Evolutionary conservation across 2,888 invertebrate species (phyloP).

Genomic region (Timema cristinae): DNA sequence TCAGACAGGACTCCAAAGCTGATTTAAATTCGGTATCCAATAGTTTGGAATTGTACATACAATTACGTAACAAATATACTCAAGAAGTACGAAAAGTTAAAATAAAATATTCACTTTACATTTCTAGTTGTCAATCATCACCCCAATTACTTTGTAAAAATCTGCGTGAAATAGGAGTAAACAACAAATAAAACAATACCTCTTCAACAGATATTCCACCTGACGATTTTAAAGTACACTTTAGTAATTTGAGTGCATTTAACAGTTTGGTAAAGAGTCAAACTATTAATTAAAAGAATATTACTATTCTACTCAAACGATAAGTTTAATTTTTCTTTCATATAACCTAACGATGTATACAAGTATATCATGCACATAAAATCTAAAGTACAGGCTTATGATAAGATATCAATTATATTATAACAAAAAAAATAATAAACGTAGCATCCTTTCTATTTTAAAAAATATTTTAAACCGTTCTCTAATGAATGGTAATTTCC

Average conservation of each 20-base stretch:
- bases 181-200: neutral
- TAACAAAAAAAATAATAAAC: too few species aligned
- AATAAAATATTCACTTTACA: neutral
- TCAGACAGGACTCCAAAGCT: neutral
- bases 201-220: neutral
- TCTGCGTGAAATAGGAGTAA: neutral
- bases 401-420: too few species aligned
- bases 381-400: too few species aligned
- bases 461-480: too few species aligned
- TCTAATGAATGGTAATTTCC: neutral
- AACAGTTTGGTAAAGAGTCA: too few species aligned
- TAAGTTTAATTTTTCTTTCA: too few species aligned
- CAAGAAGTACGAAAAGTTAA: conserved; percentile 2
- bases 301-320: too few species aligned
- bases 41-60: neutral
- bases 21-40: neutral
- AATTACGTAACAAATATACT: neutral
- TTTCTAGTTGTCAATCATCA: neutral
- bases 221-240: neutral
- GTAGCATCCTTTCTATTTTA: too few species aligned
- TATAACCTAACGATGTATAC: too few species aligned
- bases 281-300: too few species aligned
- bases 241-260: too few species aligned
- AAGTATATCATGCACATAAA: too few species aligned
- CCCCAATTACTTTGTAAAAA: neutral